These are phyloP conservation scores for Papilio machaon DNA, from an alignment of 1,140 invertebrate genomes.

Conservation along the genomic window DNA sequence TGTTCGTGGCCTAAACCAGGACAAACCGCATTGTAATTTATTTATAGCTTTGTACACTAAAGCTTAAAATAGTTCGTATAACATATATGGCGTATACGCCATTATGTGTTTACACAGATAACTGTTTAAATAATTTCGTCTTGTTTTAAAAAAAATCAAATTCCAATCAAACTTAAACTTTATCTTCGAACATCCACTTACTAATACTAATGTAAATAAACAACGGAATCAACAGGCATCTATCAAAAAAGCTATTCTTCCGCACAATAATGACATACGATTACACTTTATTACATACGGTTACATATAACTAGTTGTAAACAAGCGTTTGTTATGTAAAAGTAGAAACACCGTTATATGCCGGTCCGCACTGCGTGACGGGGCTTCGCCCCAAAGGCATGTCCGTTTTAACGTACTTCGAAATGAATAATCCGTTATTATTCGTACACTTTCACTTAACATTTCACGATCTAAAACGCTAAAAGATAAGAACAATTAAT, in stretches of 20 bases:
- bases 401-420: not conserved
- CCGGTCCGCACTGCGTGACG: not conserved
- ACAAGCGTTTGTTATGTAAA: constrained; percentile 28
- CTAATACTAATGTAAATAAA: not conserved
- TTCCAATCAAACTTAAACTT: not conserved
- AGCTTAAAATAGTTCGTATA: not conserved
- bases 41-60: not conserved
- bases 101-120: not conserved
- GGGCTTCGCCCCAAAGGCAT: not conserved
- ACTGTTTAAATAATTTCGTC: not conserved
- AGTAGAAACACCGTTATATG: constrained; percentile 11
- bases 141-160: too few species aligned
- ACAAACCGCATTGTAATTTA: constrained; percentile 3
- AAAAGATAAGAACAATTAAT: not conserved
- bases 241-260: not conserved
- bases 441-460: constrained; percentile 19
- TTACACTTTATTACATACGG: not conserved
- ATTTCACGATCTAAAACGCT: not conserved
- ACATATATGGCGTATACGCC: not conserved
- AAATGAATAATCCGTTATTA: constrained; percentile 16
- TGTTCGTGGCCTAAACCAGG: not conserved
- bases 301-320: constrained; percentile 22
- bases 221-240: not conserved
- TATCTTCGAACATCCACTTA: not conserved
- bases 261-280: not conserved